Evolutionary conservation across 2,797 vertebrate species (phyloP).

Genomic region (Tokudaia muenninki): DNA sequence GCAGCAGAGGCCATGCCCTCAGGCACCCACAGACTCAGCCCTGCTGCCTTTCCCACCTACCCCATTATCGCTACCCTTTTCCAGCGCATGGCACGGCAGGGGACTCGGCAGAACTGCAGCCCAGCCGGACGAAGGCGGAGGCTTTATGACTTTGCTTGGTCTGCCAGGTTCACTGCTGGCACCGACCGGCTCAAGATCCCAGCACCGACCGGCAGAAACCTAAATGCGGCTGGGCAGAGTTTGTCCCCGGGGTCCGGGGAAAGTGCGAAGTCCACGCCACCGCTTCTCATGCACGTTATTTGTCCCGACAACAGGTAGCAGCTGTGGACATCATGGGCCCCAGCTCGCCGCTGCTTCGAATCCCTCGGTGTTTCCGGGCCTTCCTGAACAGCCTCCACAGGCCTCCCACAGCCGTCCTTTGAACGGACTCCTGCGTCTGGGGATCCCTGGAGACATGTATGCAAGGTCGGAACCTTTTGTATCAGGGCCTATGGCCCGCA

Average conservation of each 20-base stretch:
- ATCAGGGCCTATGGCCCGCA: slow-evolving; percentile 95
- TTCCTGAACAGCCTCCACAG: slow-evolving; percentile 95
- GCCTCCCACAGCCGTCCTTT: slow-evolving; percentile 96
- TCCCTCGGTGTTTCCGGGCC: slow-evolving; percentile 95
- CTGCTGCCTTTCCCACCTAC: slow-evolving; percentile 83
- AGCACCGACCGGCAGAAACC: slow-evolving; percentile 92
- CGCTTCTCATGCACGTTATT: slow-evolving; percentile 97
- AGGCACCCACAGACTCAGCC: slow-evolving; percentile 95
- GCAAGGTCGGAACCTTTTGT: slow-evolving; percentile 97
- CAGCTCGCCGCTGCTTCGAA: slow-evolving; percentile 95
- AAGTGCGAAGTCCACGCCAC: slow-evolving; percentile 92
- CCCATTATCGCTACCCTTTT: not conserved
- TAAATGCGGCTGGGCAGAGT: slow-evolving; percentile 93
- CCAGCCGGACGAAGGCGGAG: slow-evolving; percentile 89
- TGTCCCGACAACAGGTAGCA: slow-evolving; percentile 99
- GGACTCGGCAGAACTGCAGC: not conserved
- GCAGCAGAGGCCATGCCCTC: slow-evolving; percentile 94
- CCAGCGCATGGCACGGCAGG: not conserved
- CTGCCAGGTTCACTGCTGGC: slow-evolving; percentile 91
- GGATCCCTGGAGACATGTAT: slow-evolving; percentile 99
- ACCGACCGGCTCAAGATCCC: slow-evolving; percentile 92
- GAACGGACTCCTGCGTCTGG: slow-evolving; percentile 99
- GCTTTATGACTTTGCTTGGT: slow-evolving; percentile 93
- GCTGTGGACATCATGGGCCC: slow-evolving; percentile 92
- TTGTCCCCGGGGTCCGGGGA: slow-evolving; percentile 94